Evolutionary conservation across 2,113 vertebrate genomes (phyloP), one percentile per base, ranked within the genome.

Genomic region (Paracanthobrama guichenoti): DNA sequence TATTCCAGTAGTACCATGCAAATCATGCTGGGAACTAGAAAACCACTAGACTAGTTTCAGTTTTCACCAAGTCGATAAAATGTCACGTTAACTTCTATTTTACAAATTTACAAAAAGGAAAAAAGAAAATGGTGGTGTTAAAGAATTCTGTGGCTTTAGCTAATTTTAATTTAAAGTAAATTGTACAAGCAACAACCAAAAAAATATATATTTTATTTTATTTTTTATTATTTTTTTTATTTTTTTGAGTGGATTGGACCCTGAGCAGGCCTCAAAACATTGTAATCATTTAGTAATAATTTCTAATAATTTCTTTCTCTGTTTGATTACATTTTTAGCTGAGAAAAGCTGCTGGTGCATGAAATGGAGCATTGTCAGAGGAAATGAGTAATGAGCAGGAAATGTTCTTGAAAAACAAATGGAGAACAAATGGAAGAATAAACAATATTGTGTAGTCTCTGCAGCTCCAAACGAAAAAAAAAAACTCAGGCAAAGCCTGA

Each of bases 321-420:
- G 39, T 44, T 44, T 44, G 20, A 44, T 67, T 20, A 67, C 16
- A 69, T 4, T 18, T 73, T 74, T 14, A 48, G 71, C 18, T 8
- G 71, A 74, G 44, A 48, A 74, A 26, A 18, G 14, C 9, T 74
- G 39, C 44, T 74, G 44, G n/a, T 28, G 22, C n/a, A 50, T 74
- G 44, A 50, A 50, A 5, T 53, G 44, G 28, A 9, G 24, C 46
- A 53, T 74, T 74, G 72, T 53, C 72, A 74, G 24, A 28, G 8
- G 46, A 53, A 74, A 74, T 74, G 72, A 53, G 72, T 24, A 74
- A 74, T 50, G 72, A 50, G 46, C 46, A 28, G 72, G 46, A 50
- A 50, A 74, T 10, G 13, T 50, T 26, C 72, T 46, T 50, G 46
- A 74, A 73, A 50, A 39, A 46, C n/a, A n/a, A n/a, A n/a, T n/a